Evolutionary conservation across 2,113 vertebrate genomes (phyloP), one percentile per base, ranked within the genome.

Genomic region (Lepus europaeus): DNA sequence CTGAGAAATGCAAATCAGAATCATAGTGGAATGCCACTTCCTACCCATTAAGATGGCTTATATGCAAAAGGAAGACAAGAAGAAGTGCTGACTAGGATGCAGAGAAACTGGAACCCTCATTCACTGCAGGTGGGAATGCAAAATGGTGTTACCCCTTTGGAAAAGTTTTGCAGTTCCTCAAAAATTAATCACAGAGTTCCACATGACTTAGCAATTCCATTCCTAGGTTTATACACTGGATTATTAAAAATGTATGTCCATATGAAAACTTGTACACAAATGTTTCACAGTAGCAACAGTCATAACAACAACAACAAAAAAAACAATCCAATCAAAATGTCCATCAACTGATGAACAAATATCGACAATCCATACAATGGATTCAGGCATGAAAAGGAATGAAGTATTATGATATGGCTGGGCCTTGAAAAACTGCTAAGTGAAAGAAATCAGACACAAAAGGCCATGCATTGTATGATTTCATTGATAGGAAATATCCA

Each of bases 361-460:
- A 72, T 1, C 33, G 33, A 53, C 73, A 56, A 80, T 74, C 13
- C 33, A 91, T 33, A 87, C 20, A 49, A n/a, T 73, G 33, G 33
- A 76, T 76, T 89, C 36, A 25, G 73, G 53, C 22, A 68, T 66
- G 36, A 53, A 86, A 94, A 93, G 17, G 25, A 61, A 77, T 17
- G 5, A 63, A 73, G 59, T 49, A 20, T n/a, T 84, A 61, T 7
- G 39, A 78, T 3, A 88, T 22, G 9, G 45, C 79, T 56, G 63
- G 33, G 64, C 17, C 49, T 85, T 90, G 53, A 81, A 84, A 95
- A 76, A 88, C 19, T 31, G 39, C 45, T 61, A 91, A 87, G 22
- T 36, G 19, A 72, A 92, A 66, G 25, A 93, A 73, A 51, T 70
- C 9, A 89, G 56, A 89, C 19, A 64, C 14, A 90, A 61, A 88